A percentile compares a stretch with the other conserved stretches of the same genome.
Conservation (phyloP, 1,140 invertebrate genomes). For the Lerema accius region DNA sequence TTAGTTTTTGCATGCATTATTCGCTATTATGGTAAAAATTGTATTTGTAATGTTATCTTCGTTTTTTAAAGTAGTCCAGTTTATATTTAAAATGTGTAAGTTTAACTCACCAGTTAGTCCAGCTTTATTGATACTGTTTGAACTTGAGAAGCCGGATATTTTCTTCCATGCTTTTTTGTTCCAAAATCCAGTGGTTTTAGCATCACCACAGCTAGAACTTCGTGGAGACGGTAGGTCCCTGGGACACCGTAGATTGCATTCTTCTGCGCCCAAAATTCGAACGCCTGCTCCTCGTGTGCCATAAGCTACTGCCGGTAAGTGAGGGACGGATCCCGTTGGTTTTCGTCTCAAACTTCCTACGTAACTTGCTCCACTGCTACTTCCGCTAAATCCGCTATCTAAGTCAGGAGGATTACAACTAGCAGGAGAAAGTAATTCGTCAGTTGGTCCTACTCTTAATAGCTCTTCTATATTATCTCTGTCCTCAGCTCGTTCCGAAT, state of each 20-base stretch:
- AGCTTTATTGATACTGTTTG: slow-evolving; percentile 85
- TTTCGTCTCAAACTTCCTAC: slow-evolving; percentile 85
- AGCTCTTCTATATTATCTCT: slow-evolving; percentile 86
- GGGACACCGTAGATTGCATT: slow-evolving; percentile 63
- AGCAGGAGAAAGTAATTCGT: slow-evolving; percentile 87
- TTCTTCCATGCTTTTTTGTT: slow-evolving; percentile 91
- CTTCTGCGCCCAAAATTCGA: slow-evolving; percentile 70
- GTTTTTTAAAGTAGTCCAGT: too few relatives aligned
- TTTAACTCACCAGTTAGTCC: slow-evolving; percentile 83
- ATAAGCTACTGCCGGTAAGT: slow-evolving; percentile 80
- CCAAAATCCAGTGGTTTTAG: slow-evolving; percentile 85
- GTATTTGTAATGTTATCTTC: too few relatives aligned
- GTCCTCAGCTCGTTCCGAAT: slow-evolving; percentile 78
- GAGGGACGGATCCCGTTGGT: slow-evolving; percentile 80
- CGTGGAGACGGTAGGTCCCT: slow-evolving; percentile 65
- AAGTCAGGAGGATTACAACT: slow-evolving; percentile 87
- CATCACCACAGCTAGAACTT: slow-evolving; percentile 78
- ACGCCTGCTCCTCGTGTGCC: slow-evolving; percentile 74
- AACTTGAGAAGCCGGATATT: slow-evolving; percentile 87
- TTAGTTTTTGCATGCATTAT: slow-evolving; percentile 25
- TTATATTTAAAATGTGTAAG: not conserved
- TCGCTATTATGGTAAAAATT: not conserved
- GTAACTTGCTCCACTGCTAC: slow-evolving; percentile 90
- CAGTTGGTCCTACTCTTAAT: slow-evolving; percentile 87
- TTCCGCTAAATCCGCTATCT: slow-evolving; percentile 91